A percentile compares a stretch with the other conserved stretches of the same genome.
phyloP scores from a whole-genome alignment of 2,888 invertebrate genomes.

The Rhagonycha fulva region DNA sequence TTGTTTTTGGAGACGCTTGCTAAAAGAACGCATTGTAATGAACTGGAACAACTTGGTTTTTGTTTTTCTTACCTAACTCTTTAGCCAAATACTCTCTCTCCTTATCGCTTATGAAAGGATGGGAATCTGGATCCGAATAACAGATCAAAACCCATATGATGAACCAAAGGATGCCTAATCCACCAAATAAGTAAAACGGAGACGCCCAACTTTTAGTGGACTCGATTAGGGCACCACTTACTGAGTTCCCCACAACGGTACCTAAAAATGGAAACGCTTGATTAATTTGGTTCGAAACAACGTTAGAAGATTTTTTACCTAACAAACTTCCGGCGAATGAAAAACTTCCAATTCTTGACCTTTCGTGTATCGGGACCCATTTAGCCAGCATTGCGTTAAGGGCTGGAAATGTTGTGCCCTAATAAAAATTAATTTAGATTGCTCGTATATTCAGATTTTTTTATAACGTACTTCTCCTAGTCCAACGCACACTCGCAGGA shows the following conservation, averaged over 20 bases:
- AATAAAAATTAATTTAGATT: neutral
- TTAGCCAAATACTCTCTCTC: slow-evolving; percentile 71
- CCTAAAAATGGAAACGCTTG: neutral
- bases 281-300: neutral
- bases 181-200: slow-evolving; percentile 84
- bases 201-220: slow-evolving; percentile 71
- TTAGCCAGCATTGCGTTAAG: slow-evolving; percentile 64
- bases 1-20: slow-evolving; percentile 16
- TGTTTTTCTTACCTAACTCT: slow-evolving; percentile 59
- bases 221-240: slow-evolving; percentile 67
- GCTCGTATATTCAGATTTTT: slow-evolving; percentile 43
- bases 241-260: slow-evolving; percentile 18
- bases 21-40: neutral
- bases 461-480: slow-evolving; percentile 62
- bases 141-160: slow-evolving; percentile 55
- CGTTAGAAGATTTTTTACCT: slow-evolving; percentile 49
- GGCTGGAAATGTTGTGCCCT: slow-evolving; percentile 66
- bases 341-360: slow-evolving; percentile 62
- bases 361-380: slow-evolving; percentile 64
- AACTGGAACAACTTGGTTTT: neutral
- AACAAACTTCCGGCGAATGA: slow-evolving; percentile 64
- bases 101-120: slow-evolving; percentile 74
- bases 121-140: slow-evolving; percentile 65
- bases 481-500: slow-evolving; percentile 71
- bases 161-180: slow-evolving; percentile 73